These are phyloP conservation scores for Platyrinchus mystaceus DNA, from an alignment of 2,797 vertebrate species.

Conservation along the genomic window DNA sequence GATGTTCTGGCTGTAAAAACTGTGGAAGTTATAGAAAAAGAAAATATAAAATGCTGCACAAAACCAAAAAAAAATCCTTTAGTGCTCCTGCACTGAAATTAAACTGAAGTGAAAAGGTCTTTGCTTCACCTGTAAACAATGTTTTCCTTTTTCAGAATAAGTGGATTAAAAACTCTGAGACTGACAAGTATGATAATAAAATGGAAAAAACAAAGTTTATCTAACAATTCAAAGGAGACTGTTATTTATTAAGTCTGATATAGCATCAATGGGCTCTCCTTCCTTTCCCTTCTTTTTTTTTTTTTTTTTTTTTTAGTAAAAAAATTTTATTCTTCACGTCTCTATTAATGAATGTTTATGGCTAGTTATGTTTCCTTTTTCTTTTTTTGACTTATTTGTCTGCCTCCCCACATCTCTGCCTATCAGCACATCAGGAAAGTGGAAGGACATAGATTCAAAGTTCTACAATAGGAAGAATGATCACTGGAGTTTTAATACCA, in stretches of 20 bases:
- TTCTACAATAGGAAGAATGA: not conserved
- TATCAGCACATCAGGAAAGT: not conserved
- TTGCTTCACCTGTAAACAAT: not conserved
- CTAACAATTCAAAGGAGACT: not conserved
- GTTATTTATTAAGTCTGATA: not conserved
- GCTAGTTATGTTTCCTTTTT: rapidly evolving
- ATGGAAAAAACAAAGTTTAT: not conserved
- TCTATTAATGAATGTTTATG: not conserved
- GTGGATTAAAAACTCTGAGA: not conserved
- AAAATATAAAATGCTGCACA: not conserved
- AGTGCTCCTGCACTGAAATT: not conserved
- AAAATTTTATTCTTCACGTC: not conserved
- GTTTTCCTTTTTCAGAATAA: not conserved
- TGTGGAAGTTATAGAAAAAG: not conserved
- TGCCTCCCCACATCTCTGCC: rapidly evolving
- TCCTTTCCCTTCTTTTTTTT: too few relatives aligned
- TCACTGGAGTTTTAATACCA: not conserved
- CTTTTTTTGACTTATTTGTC: not conserved
- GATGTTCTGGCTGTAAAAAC: not conserved
- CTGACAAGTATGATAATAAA: not conserved
- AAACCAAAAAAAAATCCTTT: not conserved
- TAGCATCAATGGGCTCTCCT: not conserved
- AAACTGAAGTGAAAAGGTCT: not conserved
- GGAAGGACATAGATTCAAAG: not conserved
- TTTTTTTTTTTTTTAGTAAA: not conserved